Conservation (phyloP, 2,888 invertebrate species). For the Rhingia campestris region DNA sequence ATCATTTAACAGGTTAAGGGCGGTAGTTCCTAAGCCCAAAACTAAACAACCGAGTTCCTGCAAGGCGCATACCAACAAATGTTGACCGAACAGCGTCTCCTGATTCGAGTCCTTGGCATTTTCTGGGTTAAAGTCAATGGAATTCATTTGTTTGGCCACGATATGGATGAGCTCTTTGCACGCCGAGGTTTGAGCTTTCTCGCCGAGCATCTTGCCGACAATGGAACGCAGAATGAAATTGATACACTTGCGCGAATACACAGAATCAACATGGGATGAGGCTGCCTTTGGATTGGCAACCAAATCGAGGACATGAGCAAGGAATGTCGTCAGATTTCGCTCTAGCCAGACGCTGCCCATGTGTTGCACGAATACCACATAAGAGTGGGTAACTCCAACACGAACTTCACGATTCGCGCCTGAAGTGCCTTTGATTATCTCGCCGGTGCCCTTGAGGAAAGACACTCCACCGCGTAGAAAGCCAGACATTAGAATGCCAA, state of each 20-base stretch:
- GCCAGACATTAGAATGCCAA: constrained; percentile 95
- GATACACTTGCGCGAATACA: constrained; percentile 98
- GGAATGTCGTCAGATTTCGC: constrained; percentile 91
- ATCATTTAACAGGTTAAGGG: constrained; percentile 94
- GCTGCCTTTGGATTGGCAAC: constrained; percentile 98
- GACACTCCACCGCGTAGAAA: constrained; percentile 97
- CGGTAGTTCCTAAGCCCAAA: constrained; percentile 95
- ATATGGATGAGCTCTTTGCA: constrained; percentile 96
- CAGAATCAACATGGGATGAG: constrained; percentile 97
- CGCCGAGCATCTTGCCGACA: constrained; percentile 96
- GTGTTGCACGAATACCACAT: constrained; percentile 96
- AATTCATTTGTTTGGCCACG: constrained; percentile 96
- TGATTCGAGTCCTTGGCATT: constrained; percentile 96
- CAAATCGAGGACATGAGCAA: constrained; percentile 95
- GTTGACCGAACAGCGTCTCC: constrained; percentile 95
- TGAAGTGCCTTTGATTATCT: constrained; percentile 97
- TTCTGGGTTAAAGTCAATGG: constrained; percentile 95
- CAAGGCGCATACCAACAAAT: constrained; percentile 94
- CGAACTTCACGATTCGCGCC: constrained; percentile 97
- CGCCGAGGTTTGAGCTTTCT: constrained; percentile 97
- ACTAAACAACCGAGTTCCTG: constrained; percentile 95
- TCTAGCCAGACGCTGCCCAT: constrained; percentile 98
- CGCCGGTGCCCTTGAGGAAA: constrained; percentile 95
- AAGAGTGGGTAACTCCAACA: constrained; percentile 98
- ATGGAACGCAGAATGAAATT: constrained; percentile 96